Conservation (phyloP, 2,113 vertebrate genomes). For the Acrocephalus arundinaceus region DNA sequence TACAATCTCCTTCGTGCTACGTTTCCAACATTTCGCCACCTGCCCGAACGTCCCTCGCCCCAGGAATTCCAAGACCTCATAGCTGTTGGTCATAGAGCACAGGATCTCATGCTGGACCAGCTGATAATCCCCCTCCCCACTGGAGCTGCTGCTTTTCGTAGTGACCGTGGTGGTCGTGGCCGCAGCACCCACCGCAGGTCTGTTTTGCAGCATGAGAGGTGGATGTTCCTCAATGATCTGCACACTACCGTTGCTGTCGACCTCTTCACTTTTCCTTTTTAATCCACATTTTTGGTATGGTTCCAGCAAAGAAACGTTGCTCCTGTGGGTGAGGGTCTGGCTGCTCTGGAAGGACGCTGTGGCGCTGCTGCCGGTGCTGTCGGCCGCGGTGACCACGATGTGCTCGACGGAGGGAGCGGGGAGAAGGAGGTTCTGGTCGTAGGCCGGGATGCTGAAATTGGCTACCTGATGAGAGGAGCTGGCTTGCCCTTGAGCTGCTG, state of each 20-base stretch:
- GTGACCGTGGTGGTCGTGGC: constrained; percentile 91
- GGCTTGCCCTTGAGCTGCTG: constrained; percentile 81
- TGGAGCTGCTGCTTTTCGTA: constrained; percentile 94
- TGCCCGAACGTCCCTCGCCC: constrained; percentile 96
- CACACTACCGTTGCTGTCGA: constrained; percentile 97
- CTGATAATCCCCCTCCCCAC: constrained; percentile 96
- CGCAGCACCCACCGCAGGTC: constrained; percentile 85
- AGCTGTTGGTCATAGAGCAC: constrained; percentile 96
- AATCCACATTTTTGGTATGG: constrained; percentile 91
- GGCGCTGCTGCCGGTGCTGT: constrained; percentile 89
- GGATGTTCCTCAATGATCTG: constrained; percentile 98
- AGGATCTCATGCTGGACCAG: constrained; percentile 98
- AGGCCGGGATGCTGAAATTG: constrained; percentile 85
- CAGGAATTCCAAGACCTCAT: constrained; percentile 96
- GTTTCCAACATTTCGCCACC: constrained; percentile 98
- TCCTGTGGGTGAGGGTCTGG: constrained; percentile 79
- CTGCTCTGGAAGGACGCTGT: constrained; percentile 83
- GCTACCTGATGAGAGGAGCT: constrained; percentile 88
- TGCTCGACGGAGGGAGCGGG: constrained; percentile 81
- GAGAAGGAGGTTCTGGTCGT: constrained; percentile 84
- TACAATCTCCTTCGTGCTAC: constrained; percentile 97
- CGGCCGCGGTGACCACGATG: constrained; percentile 92
- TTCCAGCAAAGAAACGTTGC: constrained; percentile 85
- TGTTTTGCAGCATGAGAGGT: constrained; percentile 94
- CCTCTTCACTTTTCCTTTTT: constrained; percentile 98